Evolutionary conservation across 2,113 vertebrate genomes (phyloP).

Genomic region (Cebidichthys violaceus): DNA sequence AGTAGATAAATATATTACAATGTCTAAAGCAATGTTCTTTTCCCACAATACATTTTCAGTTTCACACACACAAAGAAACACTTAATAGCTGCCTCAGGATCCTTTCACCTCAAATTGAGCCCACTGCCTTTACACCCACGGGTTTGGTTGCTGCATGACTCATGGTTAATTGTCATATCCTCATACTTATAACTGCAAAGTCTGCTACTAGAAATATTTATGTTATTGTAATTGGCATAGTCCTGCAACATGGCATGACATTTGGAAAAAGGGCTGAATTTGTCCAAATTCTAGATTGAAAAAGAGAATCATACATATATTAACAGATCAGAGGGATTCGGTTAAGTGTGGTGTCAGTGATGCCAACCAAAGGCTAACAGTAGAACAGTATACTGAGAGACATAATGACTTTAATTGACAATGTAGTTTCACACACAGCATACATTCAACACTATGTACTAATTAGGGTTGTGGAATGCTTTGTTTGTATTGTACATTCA

Average conservation of each 20-base stretch:
- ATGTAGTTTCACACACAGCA: not conserved
- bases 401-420: not conserved
- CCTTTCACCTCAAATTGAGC: conserved; percentile 41
- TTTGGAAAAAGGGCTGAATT: not conserved
- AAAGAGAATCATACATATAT: not conserved
- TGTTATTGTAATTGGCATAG: not conserved
- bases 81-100: conserved; percentile 30
- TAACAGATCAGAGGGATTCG: not conserved
- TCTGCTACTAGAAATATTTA: not conserved
- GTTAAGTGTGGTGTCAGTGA: not conserved
- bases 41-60: conserved; percentile 63
- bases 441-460: not conserved
- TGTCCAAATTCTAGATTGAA: not conserved
- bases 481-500: not conserved
- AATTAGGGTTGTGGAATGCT: not conserved
- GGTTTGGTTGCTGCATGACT: conserved; percentile 18
- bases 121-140: conserved; percentile 40
- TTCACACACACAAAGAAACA: conserved; percentile 52
- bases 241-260: not conserved
- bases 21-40: not conserved
- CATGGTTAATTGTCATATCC: conserved; percentile 34
- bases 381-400: not conserved
- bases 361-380: not conserved
- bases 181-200: conserved; percentile 25
- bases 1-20: conserved; percentile 25